Evolutionary conservation across 2,888 invertebrate genomes (phyloP).

Genomic region (Pseudococcus jackbeardsleyi): DNA sequence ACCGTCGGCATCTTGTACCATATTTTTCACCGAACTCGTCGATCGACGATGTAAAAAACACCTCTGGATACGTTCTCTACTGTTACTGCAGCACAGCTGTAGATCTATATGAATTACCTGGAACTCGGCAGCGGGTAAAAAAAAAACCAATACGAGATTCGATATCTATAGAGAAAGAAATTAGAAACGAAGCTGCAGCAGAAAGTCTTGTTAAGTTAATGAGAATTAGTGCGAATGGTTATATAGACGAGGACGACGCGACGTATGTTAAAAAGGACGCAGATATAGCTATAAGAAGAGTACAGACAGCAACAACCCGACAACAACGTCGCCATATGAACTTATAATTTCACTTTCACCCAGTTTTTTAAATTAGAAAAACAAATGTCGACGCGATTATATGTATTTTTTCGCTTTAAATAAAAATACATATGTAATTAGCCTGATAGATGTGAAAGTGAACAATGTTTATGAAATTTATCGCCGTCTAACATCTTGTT

Average conservation of each 20-base stretch:
- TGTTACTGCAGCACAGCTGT: background rate
- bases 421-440: constrained; percentile 47
- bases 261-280: background rate
- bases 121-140: constrained; percentile 4
- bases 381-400: constrained; percentile 37
- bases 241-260: constrained; percentile 11
- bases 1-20: background rate
- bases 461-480: constrained; percentile 33
- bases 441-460: constrained; percentile 27
- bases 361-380: constrained; percentile 45
- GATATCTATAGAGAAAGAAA: constrained; percentile 13
- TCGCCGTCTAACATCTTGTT: background rate
- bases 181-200: constrained; percentile 27
- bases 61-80: background rate
- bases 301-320: background rate
- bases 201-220: constrained; percentile 25
- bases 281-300: constrained; percentile 22
- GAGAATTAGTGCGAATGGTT: constrained; percentile 30
- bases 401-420: constrained; percentile 33
- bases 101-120: background rate
- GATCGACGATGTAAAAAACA: background rate
- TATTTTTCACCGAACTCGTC: background rate
- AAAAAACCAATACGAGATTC: constrained; percentile 30
- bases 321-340: constrained; percentile 34
- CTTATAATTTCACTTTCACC: constrained; percentile 56